Evolutionary conservation across 2,797 vertebrate species (phyloP).

Genomic region (Hafferia zeledoni): DNA sequence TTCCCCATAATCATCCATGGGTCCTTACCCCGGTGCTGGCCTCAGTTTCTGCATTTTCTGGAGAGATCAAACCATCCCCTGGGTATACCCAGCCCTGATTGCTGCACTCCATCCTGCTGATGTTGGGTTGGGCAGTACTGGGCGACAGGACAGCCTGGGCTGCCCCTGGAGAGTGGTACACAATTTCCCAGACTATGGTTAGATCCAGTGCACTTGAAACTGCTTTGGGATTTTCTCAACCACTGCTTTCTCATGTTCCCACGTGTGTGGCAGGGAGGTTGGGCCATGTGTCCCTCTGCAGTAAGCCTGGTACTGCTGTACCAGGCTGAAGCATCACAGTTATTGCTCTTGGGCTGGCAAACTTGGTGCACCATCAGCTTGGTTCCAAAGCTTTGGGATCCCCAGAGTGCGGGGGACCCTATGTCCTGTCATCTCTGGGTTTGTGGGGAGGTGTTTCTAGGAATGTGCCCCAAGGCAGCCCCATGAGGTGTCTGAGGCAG

Average conservation of each 20-base stretch:
- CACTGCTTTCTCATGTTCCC: rapidly evolving
- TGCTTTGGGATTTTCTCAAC: background rate
- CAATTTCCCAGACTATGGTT: background rate
- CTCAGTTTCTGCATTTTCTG: background rate
- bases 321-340: rapidly evolving
- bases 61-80: rapidly evolving
- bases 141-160: background rate
- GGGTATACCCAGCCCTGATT: background rate
- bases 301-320: background rate
- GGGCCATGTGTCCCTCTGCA: background rate
- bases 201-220: background rate
- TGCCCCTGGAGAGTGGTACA: background rate
- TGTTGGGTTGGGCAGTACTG: background rate
- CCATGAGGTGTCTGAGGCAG: background rate
- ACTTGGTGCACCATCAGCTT: background rate
- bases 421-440: background rate
- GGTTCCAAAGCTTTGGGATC: background rate
- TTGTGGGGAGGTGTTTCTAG: background rate
- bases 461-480: rapidly evolving
- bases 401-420: background rate
- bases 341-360: background rate
- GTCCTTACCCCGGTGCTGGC: rapidly evolving
- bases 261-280: background rate
- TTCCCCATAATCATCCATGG: background rate
- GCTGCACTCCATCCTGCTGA: background rate